Base-by-base conservation (phyloP, 2,888 invertebrate species). In the Meta bourneti region DNA sequence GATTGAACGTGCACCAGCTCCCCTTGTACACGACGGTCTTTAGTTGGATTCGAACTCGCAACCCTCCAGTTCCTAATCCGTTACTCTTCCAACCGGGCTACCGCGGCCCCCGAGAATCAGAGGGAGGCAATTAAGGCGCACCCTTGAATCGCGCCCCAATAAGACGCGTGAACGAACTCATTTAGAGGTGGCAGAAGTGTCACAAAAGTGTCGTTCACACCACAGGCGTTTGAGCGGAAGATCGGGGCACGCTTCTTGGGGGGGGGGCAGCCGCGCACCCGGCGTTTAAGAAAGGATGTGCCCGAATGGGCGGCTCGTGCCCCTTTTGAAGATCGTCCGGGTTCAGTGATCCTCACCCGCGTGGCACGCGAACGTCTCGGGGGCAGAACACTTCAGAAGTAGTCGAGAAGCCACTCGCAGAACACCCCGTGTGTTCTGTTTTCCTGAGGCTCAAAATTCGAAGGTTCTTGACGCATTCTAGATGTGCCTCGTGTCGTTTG, bases 251-350 rank as follows among this genome's bases (percentile, higher is more conserved):
- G 79, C 84, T 84, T 89, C 90, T 90, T 90, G 77, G 51, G 72
- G 69, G 86, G 79, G 52, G 72, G 79, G 75, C 80, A 90, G 81
- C 85, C 71, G 61, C 20, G 69, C 90, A 90, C 90, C 90, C 90
- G 90, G 85, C 90, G 77, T 90, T 90, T 90, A 90, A 90, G 90
- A 86, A 90, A 81, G 86, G 90, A 90, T 75, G 86, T 86, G 81
- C 81, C 77, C 70, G 51, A 86, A 90, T 86, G 54, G 80, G 90
- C 71, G 90, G 85, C 90, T 74, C 90, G 86, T 90, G 85, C 86
- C 86, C 70, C n/a, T 82, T 81, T 71, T 89, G 34, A 52, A 34
- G 20, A 74, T 49, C 8, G 34, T 13, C 48, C 61, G 77, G 90
- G 90, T 85, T 91, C 86, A 86, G 70, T 91, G 90, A 86, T 91